Evolutionary conservation across 2,888 invertebrate genomes (phyloP), one percentile per base, ranked within the genome.

Genomic region (Coleophora flavipennella): DNA sequence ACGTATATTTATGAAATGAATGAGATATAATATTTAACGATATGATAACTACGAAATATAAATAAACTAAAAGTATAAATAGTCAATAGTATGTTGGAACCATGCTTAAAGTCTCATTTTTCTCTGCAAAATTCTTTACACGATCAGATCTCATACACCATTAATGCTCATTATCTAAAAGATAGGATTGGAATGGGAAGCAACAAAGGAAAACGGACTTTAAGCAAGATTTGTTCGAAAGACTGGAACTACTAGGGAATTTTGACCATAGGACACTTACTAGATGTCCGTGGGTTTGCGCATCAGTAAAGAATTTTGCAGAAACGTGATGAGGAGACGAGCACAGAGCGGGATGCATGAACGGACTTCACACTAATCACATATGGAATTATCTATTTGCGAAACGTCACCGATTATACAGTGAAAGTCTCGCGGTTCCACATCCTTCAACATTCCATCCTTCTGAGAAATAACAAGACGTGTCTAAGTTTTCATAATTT

Each of bases 81-180:
- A 20, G 3, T 20, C 20, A 3, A 4, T 20, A 20, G 6, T 20
- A 20, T 29, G 9, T 31, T 10, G 8, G 13, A 39, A 48, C 39
- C 52, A 46, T 55, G 61, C 60, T 62, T 60, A 60, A 59, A 59
- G 59, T 60, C 59, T 59, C 46, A 44, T 36, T 38, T 75, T 65
- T 52, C 49, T 73, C 79, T 83, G 84, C 84, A 84, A 84, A 84
- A 83, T 84, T 83, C 81, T 84, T 83, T 83, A 79, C 69, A 43
- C 45, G 41, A 41, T 31, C 11, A n/a, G n/a, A n/a, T n/a, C n/a
- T n/a, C n/a, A 3, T 33, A 28, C 25, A 10, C 6, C 32, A 48
- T 39, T 39, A 33, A 45, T n/a, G 7, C 10, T 29, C 29, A 29
- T 10, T 29, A 44, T 41, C 43, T 43, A 38, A 29, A 33, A 13